phyloP scores from a whole-genome alignment of 2,113 vertebrate species.

The Erythrocercus mccallii region DNA sequence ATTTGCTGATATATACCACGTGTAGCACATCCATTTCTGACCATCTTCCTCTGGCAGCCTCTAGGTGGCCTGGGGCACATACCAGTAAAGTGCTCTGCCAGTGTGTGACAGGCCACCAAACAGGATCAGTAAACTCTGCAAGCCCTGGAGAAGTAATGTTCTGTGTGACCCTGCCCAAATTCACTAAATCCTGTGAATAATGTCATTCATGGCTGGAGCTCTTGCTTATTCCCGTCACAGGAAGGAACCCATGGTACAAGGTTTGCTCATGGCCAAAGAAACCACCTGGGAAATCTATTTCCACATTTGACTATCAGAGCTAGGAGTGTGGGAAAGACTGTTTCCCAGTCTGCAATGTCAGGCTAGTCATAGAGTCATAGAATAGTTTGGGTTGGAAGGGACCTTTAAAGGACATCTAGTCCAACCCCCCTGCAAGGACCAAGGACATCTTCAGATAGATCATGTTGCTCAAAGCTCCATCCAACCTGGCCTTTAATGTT shows the following conservation, averaged over 20 bases:
- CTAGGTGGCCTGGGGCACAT: background rate
- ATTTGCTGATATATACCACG: background rate
- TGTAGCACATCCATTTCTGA: background rate
- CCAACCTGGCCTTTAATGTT: background rate
- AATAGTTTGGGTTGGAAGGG: background rate
- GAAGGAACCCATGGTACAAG: background rate
- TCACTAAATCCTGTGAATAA: background rate
- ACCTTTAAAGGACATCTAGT: background rate
- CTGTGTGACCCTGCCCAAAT: background rate
- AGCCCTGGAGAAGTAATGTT: background rate
- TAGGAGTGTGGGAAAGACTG: background rate
- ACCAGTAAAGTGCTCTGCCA: background rate
- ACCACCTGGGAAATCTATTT: background rate
- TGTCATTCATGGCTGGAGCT: background rate
- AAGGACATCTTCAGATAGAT: background rate
- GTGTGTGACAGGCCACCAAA: background rate
- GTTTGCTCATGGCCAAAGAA: background rate
- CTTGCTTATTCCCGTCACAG: background rate
- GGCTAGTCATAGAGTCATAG: background rate
- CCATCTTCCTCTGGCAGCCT: background rate
- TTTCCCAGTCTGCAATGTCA: background rate
- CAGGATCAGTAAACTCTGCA: background rate
- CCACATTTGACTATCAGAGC: accelerated
- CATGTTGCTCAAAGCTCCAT: background rate
- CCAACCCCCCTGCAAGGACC: background rate